phyloP scores from a whole-genome alignment of 2,797 vertebrate genomes.

The Coreius guichenoti region DNA sequence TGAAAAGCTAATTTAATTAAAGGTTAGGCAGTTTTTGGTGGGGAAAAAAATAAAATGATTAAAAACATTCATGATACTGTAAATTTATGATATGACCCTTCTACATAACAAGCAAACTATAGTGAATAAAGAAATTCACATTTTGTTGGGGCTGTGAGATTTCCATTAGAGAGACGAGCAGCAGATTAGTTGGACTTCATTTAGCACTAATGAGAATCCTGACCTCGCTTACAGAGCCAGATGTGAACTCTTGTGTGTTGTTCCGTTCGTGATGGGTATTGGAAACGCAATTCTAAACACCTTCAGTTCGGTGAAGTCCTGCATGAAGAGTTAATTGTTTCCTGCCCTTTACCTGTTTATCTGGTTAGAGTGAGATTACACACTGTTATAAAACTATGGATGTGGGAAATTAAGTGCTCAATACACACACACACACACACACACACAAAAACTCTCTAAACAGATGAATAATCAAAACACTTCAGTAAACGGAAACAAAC shows the following conservation, averaged over 20 bases:
- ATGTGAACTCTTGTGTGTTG: conserved; percentile 37
- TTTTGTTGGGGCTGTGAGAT: background rate
- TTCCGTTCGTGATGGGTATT: conserved; percentile 6
- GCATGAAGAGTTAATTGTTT: conserved; percentile 53
- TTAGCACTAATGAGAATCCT: conserved; percentile 41
- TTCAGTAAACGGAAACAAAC: conserved; percentile 37
- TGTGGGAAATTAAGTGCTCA: conserved; percentile 48
- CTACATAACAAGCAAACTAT: conserved; percentile 8
- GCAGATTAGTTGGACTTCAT: conserved; percentile 32
- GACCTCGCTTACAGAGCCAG: conserved; percentile 14
- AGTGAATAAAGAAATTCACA: background rate
- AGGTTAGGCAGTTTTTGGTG: background rate
- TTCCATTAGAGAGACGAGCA: background rate
- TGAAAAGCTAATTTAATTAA: background rate
- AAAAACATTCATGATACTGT: background rate
- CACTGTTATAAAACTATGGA: conserved; percentile 40
- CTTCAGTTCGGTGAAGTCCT: conserved; percentile 21
- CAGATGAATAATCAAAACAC: conserved; percentile 51
- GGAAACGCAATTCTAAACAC: conserved; percentile 1
- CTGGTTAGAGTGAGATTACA: conserved; percentile 50
- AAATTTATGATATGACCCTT: background rate
- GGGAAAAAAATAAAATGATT: background rate
- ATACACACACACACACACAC: conserved; percentile 19
- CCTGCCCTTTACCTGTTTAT: conserved; percentile 43
- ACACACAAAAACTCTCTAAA: conserved; percentile 23